phyloP scores from a whole-genome alignment of 2,888 invertebrate genomes.

The Phymatocera aterrima region DNA sequence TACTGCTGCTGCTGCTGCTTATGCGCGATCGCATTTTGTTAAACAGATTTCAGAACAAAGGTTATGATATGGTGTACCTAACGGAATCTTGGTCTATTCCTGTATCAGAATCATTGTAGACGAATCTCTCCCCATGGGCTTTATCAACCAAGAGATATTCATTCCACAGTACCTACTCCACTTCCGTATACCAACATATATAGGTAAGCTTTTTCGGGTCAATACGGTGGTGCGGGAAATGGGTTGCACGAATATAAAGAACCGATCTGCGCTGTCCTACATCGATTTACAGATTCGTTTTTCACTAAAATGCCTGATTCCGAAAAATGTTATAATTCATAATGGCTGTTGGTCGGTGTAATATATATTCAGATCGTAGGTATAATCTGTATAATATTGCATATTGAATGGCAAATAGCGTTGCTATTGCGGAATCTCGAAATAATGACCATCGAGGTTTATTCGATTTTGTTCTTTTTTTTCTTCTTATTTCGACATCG shows the following conservation, averaged over 20 bases:
- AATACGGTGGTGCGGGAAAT: background rate
- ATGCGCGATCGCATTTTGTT: slow-evolving; percentile 6
- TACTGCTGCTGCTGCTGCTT: too few species aligned
- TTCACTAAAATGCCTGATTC: background rate
- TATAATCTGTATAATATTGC: too few species aligned
- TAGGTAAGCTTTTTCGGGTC: background rate
- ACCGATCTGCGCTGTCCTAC: background rate
- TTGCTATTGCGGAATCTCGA: too few species aligned
- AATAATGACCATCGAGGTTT: too few species aligned
- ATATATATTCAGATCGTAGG: too few species aligned
- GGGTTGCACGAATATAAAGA: background rate
- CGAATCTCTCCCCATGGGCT: background rate
- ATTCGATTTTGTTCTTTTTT: too few species aligned
- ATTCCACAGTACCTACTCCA: background rate
- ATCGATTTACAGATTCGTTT: background rate
- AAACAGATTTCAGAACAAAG: slow-evolving; percentile 29
- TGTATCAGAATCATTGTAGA: background rate
- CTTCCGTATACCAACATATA: background rate
- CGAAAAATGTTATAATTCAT: background rate
- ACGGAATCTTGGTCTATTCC: slow-evolving; percentile 3
- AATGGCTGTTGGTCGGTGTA: background rate
- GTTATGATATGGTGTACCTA: background rate
- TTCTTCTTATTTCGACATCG: too few species aligned
- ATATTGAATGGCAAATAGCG: too few species aligned
- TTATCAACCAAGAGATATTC: background rate